Conservation (phyloP, 1,140 invertebrate species). For the Oncopeltus fasciatus region DNA sequence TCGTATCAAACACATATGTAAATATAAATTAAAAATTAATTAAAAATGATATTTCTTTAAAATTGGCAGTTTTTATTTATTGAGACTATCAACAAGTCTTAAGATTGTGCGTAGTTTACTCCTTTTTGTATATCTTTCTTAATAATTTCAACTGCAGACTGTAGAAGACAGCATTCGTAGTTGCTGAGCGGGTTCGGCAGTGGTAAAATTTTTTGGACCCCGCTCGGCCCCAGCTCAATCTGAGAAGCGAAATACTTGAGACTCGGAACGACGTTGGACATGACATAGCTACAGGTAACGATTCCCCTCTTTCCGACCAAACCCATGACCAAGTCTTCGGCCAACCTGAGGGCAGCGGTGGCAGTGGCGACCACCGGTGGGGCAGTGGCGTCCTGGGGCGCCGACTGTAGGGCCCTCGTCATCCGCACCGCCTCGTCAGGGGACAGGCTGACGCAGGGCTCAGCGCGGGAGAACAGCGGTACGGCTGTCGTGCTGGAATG, state of each 20-base stretch:
- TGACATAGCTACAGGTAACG: slow-evolving; percentile 85
- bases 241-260: slow-evolving; percentile 90
- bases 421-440: slow-evolving; percentile 30
- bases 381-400: slow-evolving; percentile 24
- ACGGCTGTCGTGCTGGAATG: slow-evolving; percentile 96
- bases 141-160: slow-evolving; percentile 81
- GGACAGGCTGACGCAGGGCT: slow-evolving; percentile 58
- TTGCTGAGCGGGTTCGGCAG: slow-evolving; percentile 75
- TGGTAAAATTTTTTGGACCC: slow-evolving; percentile 87
- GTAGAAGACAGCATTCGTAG: slow-evolving; percentile 74
- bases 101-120: slow-evolving; percentile 31
- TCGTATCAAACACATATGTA: too few species aligned
- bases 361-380: slow-evolving; percentile 30
- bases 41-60: too few species aligned
- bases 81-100: too few species aligned
- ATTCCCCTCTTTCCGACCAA: slow-evolving; percentile 68
- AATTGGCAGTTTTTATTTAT: too few species aligned
- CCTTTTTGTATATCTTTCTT: slow-evolving; percentile 91
- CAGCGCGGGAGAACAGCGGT: slow-evolving; percentile 82
- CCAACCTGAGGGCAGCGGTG: slow-evolving; percentile 29
- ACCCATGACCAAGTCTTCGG: slow-evolving; percentile 4
- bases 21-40: too few species aligned
- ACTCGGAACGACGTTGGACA: slow-evolving; percentile 70
- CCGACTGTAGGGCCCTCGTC: slow-evolving; percentile 28
- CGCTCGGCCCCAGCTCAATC: slow-evolving; percentile 76